Evolutionary conservation across 2,113 vertebrate species (phyloP).

Genomic region (Vulpes vulpes): DNA sequence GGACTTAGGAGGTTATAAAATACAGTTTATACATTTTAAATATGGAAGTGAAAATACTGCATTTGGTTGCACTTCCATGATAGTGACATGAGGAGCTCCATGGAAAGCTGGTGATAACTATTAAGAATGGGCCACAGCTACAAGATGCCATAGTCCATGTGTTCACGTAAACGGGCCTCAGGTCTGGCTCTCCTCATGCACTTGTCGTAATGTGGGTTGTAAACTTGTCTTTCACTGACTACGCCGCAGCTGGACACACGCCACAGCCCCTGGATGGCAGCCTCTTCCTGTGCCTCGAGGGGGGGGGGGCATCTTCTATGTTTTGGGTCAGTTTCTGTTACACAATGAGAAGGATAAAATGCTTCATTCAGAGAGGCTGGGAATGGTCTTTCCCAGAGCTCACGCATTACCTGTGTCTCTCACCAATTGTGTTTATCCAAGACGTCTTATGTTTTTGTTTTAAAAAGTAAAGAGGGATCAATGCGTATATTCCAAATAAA

Average conservation of each 20-base stretch:
- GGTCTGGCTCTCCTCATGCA: background rate
- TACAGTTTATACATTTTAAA: background rate
- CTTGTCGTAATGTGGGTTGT: background rate
- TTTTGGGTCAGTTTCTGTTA: constrained; percentile 25
- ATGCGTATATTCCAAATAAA: constrained; percentile 11
- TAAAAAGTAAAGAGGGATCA: constrained; percentile 62
- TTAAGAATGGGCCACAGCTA: constrained; percentile 42
- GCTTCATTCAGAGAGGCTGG: background rate
- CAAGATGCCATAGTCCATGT: constrained; percentile 53
- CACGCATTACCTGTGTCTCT: constrained; percentile 4
- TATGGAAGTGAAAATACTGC: background rate
- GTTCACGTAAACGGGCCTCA: background rate
- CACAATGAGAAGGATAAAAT: background rate
- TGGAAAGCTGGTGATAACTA: background rate
- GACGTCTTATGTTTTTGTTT: background rate
- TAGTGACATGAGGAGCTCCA: background rate
- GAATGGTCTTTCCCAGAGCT: background rate
- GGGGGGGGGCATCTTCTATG: background rate
- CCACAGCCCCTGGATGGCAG: constrained; percentile 49
- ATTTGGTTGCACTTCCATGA: background rate
- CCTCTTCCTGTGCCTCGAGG: background rate
- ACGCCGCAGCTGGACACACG: background rate
- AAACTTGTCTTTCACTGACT: constrained; percentile 35
- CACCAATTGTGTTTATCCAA: background rate
- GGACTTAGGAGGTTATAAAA: background rate